phyloP scores from a whole-genome alignment of 2,113 vertebrate species.

The Rhea pennata region DNA sequence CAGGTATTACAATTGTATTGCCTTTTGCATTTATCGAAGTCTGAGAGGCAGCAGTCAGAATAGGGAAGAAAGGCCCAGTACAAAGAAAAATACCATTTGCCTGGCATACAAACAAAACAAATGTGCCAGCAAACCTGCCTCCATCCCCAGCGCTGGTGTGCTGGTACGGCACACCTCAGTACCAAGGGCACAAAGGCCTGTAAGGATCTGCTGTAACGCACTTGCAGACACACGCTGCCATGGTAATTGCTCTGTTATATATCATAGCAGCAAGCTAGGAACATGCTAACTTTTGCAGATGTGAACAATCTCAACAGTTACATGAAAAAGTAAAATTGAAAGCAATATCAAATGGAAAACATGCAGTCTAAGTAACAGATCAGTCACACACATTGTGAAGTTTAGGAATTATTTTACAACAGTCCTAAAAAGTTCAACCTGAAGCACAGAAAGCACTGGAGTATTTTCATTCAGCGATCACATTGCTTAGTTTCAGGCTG shows the following conservation, averaged over 20 bases:
- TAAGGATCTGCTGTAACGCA: not conserved
- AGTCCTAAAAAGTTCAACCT: slow-evolving; percentile 62
- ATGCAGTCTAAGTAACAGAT: slow-evolving; percentile 49
- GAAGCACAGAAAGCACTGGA: slow-evolving; percentile 16
- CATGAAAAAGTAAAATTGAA: not conserved
- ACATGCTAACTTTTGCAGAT: slow-evolving; percentile 26
- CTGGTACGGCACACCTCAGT: not conserved
- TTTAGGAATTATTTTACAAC: slow-evolving; percentile 60
- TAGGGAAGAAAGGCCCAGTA: not conserved
- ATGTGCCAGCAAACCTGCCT: not conserved
- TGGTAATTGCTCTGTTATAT: not conserved
- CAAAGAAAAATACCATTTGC: not conserved
- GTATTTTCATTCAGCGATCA: not conserved
- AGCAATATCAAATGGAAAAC: slow-evolving; percentile 35
- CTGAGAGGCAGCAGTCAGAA: not conserved
- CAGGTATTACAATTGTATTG: not conserved
- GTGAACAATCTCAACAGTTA: slow-evolving; percentile 14
- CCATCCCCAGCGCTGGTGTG: not conserved
- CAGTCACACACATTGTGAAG: slow-evolving; percentile 20
- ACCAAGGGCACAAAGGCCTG: not conserved
- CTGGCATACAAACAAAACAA: not conserved
- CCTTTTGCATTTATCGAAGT: not conserved
- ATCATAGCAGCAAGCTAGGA: slow-evolving; percentile 17
- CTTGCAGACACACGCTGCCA: slow-evolving; percentile 30
- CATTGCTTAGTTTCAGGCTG: slow-evolving; percentile 8